Conservation (phyloP, 2,888 invertebrate species). For the Conus canariensis region DNA sequence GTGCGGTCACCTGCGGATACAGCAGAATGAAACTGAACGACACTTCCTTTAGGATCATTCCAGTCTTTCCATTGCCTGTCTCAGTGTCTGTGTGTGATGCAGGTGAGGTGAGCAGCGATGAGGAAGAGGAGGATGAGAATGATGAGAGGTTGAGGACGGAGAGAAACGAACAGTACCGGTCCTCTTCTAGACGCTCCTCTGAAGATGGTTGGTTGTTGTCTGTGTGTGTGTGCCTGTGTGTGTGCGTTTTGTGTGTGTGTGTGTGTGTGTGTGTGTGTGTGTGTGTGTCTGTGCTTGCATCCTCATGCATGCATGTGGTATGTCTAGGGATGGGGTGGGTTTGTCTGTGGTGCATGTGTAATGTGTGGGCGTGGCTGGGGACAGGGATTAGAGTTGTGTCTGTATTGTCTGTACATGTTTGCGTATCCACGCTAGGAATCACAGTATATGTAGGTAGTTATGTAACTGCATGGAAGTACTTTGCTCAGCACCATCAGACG, state of each 20-base stretch:
- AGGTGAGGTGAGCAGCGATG: constrained; percentile 59
- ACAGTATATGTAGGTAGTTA: no score
- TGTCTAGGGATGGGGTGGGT: no score
- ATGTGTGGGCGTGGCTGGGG: no score
- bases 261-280: background rate
- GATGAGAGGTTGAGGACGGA: background rate
- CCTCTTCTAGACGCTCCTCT: background rate
- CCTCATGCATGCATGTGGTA: accelerated
- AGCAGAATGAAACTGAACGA: no score
- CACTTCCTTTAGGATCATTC: no score
- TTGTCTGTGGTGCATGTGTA: background rate
- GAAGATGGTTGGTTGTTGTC: background rate
- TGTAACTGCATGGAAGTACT: no score
- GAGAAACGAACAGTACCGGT: background rate
- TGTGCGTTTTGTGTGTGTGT: background rate
- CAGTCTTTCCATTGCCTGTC: background rate
- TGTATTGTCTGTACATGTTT: background rate
- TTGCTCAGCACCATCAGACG: no score
- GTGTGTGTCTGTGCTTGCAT: background rate
- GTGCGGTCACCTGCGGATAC: no score
- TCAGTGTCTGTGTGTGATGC: background rate
- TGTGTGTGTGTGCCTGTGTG: background rate
- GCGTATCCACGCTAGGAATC: background rate
- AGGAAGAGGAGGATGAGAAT: constrained; percentile 55
- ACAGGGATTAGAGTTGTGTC: no score